phyloP scores from a whole-genome alignment of 2,113 vertebrate genomes.

The Eretmochelys imbricata region DNA sequence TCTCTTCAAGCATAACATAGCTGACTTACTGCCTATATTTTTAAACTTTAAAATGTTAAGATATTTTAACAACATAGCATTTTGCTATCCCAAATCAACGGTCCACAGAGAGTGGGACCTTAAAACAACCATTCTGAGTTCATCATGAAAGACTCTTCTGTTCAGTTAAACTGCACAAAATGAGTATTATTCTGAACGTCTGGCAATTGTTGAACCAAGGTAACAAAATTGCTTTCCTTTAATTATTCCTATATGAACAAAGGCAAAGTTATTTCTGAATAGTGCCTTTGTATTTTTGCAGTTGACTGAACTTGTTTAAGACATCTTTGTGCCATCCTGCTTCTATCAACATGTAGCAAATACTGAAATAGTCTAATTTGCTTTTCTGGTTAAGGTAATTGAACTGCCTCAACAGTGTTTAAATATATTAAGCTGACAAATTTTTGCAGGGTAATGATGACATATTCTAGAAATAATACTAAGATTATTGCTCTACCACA shows the following conservation, averaged over 20 bases:
- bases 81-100: slow-evolving; percentile 21
- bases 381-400: slow-evolving; percentile 47
- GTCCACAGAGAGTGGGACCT: not conserved
- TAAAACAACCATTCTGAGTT: slow-evolving; percentile 43
- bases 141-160: slow-evolving; percentile 46
- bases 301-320: slow-evolving; percentile 69
- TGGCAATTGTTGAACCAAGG: slow-evolving; percentile 70
- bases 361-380: slow-evolving; percentile 68
- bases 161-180: slow-evolving; percentile 18
- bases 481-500: slow-evolving; percentile 52
- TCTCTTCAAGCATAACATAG: not conserved
- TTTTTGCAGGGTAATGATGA: slow-evolving; percentile 51
- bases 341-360: slow-evolving; percentile 61
- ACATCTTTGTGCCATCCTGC: slow-evolving; percentile 45
- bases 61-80: slow-evolving; percentile 9
- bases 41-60: slow-evolving; percentile 13
- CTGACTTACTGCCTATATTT: not conserved
- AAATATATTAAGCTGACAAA: slow-evolving; percentile 51
- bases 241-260: slow-evolving; percentile 72
- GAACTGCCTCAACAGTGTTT: slow-evolving; percentile 36
- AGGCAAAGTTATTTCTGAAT: slow-evolving; percentile 47
- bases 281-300: slow-evolving; percentile 69
- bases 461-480: slow-evolving; percentile 59
- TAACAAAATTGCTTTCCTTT: slow-evolving; percentile 67
- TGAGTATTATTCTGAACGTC: slow-evolving; percentile 37